A percentile compares a stretch with the other conserved stretches of the same genome.
Evolutionary conservation across 1,140 invertebrate species (phyloP).

Genomic region (Pachypsylla venusta): DNA sequence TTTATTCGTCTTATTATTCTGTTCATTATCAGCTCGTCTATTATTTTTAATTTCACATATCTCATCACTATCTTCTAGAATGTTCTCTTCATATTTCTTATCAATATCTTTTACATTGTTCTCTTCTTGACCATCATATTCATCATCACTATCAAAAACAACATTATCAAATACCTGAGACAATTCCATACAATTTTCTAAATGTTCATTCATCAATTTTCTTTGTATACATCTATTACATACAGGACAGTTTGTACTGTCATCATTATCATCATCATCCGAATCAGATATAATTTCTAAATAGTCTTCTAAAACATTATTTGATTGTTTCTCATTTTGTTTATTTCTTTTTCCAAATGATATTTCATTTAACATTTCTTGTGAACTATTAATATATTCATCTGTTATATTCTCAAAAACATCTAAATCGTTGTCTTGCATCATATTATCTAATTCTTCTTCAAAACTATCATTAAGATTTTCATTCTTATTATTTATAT

Average conservation of each 20-base stretch:
- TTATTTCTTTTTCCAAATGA: background rate
- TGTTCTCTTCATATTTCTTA: background rate
- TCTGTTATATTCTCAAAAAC: conserved; percentile 26
- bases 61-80: background rate
- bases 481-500: background rate
- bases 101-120: background rate
- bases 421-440: conserved; percentile 22
- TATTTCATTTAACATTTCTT: background rate
- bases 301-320: background rate
- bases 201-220: conserved; percentile 32
- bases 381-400: conserved; percentile 23
- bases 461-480: conserved; percentile 20
- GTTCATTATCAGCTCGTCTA: background rate
- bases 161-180: conserved; percentile 21
- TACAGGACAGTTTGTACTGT: conserved; percentile 35
- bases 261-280: conserved; percentile 28
- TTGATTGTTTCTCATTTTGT: conserved; percentile 2
- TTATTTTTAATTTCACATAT: background rate
- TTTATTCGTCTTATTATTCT: background rate
- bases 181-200: conserved; percentile 28
- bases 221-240: conserved; percentile 32
- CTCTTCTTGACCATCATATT: conserved; percentile 11
- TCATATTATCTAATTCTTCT: conserved; percentile 27
- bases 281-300: conserved; percentile 20
- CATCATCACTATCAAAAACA: conserved; percentile 15